Evolutionary conservation across 2,797 vertebrate species (phyloP), one percentile per base, ranked within the genome.

Genomic region (Ceyx erithaca): DNA sequence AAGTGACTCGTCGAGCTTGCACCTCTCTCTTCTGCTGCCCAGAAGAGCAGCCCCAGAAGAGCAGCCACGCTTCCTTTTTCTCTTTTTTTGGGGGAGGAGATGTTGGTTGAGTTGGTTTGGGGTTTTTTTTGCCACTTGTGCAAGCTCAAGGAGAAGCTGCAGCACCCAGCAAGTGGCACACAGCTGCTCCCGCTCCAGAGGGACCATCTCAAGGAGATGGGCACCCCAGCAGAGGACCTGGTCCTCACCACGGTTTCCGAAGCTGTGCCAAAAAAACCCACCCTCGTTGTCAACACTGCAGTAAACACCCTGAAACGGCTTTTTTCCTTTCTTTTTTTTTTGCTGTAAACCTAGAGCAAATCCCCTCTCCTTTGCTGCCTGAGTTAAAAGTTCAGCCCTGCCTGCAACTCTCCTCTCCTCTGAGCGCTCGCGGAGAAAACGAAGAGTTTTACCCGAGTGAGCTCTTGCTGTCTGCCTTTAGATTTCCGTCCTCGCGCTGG

Each of bases 391-490:
- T 98, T 98, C 90, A 96, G 93, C 92, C 93, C 90, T 79, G 61
- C 62, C 97, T 81, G 95, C 92, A 35, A 35, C 14, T 64, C 92
- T 93, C 73, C 89, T 90, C 3, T 84, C 23, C 94, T 97, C 96
- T 21, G 91, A 97, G 96, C 88, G 87, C 97, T 98, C 93, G 84
- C 96, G 83, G 96, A 96, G 97, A 96, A 97, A 97, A 97, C 73
- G 97, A 96, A 97, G 98, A 97, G 96, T 97, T 97, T 96, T 96
- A 96, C 94, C 93, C 90, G 97, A 95, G 95, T 92, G 84, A 95
- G 96, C 96, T 89, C 93, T 96, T 95, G 95, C 97, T 95, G 96
- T 92, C 96, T 95, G 95, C 88, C 96, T 97, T 91, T 90, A 96
- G 95, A 92, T 96, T 96, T 94, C 96, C 90, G 97, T 97, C 97